Evolutionary conservation across 2,888 invertebrate genomes (phyloP), one percentile per base, ranked within the genome.

Genomic region (Catotricha subobsoleta): DNA sequence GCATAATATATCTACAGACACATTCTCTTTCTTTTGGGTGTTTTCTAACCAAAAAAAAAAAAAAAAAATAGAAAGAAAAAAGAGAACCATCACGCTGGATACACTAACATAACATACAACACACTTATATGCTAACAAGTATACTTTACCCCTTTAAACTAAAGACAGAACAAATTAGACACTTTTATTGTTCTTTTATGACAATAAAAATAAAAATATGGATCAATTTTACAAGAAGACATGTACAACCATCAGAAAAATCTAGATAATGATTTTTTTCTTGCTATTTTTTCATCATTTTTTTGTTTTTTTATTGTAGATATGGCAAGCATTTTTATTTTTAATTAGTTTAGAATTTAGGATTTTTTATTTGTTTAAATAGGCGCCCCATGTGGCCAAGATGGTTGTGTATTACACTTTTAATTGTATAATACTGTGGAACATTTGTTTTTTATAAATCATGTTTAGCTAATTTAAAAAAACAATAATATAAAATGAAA

Each of bases 131-230:
- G n/a, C n/a, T n/a, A n/a, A n/a, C n/a, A n/a, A n/a, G n/a, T n/a
- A n/a, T n/a, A n/a, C n/a, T n/a, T n/a, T 35, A 21, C 5, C 21
- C 16, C 25, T 37, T 13, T 38, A 9, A 13, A 27, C 16, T 28
- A 27, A 38, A 38, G 25, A 38, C 16, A 38, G 7, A 38, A 27
- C 27, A 38, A 38, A 38, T 38, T 38, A 38, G 38, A 38, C 38
- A 38, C 28, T 38, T 38, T 38, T 38, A 38, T 38, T 27, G 38
- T 38, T 38, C 28, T 38, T 38, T 38, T 38, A 38, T 38, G 38
- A 38, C 28, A 38, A 38, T 38, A 38, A 38, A 38, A 38, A 27
- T 38, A 27, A 38, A 38, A 38, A 38, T 38, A 38, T 38, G 27
- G 38, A 38, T 38, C 38, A 38, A 38, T 38, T 38, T 38, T 13